These are phyloP conservation scores for Psittacula echo DNA, from an alignment of 2,797 vertebrate species.

Conservation along the genomic window DNA sequence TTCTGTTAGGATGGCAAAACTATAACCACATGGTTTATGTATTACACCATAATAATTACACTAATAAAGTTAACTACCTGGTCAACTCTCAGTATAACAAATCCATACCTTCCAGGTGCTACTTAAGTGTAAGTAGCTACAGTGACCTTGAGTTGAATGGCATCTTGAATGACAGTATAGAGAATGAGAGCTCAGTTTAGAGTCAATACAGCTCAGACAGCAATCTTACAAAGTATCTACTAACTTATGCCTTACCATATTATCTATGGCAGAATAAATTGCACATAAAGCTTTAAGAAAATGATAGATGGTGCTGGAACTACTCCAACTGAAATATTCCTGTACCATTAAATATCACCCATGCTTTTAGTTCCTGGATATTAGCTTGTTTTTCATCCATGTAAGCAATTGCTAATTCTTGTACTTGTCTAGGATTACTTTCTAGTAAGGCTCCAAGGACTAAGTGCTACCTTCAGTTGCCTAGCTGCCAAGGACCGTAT, in stretches of 20 bases:
- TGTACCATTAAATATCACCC: background rate
- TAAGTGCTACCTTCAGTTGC: background rate
- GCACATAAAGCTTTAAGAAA: background rate
- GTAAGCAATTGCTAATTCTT: background rate
- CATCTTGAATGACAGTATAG: background rate
- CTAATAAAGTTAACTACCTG: background rate
- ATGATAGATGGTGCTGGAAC: background rate
- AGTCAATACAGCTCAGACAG: background rate
- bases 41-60: background rate
- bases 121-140: background rate
- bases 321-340: background rate
- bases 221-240: background rate
- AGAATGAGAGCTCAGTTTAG: background rate
- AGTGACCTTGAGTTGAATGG: background rate
- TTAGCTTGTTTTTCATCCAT: background rate
- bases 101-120: background rate
- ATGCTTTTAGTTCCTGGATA: background rate
- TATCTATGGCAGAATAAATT: slow-evolving; percentile 3
- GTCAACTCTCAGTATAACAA: background rate
- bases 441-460: background rate
- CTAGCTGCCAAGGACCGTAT: background rate
- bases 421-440: background rate
- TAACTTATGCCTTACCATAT: background rate
- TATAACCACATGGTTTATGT: background rate
- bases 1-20: background rate